These are phyloP conservation scores for Crocuta crocuta DNA, from an alignment of 2,113 vertebrate species.

Conservation along the genomic window DNA sequence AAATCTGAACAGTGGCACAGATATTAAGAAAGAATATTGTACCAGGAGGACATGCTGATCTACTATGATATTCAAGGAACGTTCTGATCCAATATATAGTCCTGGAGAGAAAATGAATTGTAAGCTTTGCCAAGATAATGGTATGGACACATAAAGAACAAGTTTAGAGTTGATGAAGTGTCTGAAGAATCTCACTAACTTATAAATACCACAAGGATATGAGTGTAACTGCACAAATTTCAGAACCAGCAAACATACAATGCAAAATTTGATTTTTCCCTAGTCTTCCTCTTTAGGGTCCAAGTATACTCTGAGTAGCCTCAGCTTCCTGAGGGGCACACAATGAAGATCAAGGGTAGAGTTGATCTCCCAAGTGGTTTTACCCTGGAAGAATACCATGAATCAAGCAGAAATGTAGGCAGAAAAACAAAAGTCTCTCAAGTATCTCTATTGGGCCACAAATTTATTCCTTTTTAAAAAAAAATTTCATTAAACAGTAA, in stretches of 20 bases:
- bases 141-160: neutral
- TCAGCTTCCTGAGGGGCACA: neutral
- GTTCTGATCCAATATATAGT: neutral
- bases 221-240: neutral
- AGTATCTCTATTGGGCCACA: too few species aligned
- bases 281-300: neutral
- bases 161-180: neutral
- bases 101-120: neutral
- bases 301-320: neutral
- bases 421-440: neutral
- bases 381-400: neutral
- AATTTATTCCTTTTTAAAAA: neutral
- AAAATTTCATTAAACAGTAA: neutral
- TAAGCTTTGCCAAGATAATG: neutral
- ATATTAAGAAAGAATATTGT: neutral
- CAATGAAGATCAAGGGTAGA: neutral
- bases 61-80: neutral
- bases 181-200: neutral
- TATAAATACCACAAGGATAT: neutral
- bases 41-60: neutral
- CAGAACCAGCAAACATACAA: neutral
- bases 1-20: neutral
- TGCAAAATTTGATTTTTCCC: neutral
- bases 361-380: neutral
- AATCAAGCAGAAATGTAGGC: neutral